phyloP scores from a whole-genome alignment of 2,113 vertebrate genomes.

The Cyanoderma ruficeps region DNA sequence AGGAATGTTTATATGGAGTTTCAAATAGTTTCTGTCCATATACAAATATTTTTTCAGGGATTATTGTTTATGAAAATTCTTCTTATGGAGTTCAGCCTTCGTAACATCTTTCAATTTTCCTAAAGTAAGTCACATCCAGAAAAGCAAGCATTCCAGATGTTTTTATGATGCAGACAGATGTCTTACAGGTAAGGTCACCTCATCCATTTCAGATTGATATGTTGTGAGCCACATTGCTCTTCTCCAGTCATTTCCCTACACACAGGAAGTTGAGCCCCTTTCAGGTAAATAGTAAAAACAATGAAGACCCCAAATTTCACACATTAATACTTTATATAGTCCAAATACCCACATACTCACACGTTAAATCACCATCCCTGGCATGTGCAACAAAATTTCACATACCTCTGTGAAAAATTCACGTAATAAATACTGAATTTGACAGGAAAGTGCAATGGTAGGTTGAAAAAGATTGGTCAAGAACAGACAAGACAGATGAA shows the following conservation, averaged over 20 bases:
- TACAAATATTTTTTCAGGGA: conserved; percentile 30
- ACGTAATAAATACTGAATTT: background rate
- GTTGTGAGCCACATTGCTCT: background rate
- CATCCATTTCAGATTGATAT: background rate
- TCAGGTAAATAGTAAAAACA: background rate
- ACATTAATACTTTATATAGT: background rate
- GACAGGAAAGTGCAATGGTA: background rate
- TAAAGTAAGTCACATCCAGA: background rate
- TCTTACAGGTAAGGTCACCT: background rate
- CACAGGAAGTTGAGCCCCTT: background rate
- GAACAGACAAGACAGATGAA: background rate
- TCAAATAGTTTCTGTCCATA: background rate
- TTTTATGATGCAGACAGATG: background rate
- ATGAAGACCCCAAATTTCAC: background rate
- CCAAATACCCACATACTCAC: background rate
- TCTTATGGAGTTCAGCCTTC: background rate
- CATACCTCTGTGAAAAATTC: background rate
- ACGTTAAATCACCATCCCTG: background rate
- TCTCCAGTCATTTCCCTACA: background rate
- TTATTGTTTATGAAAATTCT: conserved; percentile 24
- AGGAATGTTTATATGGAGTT: background rate
- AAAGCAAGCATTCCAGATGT: background rate
- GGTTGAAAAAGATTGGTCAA: background rate
- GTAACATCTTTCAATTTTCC: background rate
- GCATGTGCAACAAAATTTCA: background rate